Conservation (phyloP, 1,140 invertebrate genomes). For the Zaprionus africanus region DNA sequence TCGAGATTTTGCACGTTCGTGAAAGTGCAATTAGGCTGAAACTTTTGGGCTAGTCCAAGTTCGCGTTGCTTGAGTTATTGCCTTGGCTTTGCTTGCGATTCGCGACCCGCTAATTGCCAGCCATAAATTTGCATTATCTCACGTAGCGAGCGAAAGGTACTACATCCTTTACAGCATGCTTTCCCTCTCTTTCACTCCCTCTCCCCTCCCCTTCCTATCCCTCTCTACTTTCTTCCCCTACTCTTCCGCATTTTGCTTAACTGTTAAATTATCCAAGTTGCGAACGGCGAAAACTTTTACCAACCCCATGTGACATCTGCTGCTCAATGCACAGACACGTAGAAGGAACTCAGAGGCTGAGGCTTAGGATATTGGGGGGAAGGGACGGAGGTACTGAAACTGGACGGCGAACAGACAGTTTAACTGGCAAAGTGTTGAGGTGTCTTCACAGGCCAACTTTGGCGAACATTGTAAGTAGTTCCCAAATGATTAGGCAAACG, state of each 20-base stretch:
- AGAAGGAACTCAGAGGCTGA: constrained; percentile 21
- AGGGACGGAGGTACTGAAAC: background rate
- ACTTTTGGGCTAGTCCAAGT: constrained; percentile 60
- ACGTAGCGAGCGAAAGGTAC: constrained; percentile 57
- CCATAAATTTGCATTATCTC: constrained; percentile 82
- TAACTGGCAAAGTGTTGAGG: constrained; percentile 72
- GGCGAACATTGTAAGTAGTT: constrained; percentile 44
- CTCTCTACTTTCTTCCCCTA: background rate
- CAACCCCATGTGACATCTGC: constrained; percentile 67
- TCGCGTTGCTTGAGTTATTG: constrained; percentile 63
- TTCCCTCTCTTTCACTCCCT: background rate
- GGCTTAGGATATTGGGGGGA: background rate
- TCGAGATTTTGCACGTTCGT: constrained; percentile 61
- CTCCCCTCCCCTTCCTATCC: background rate
- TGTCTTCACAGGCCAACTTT: constrained; percentile 15
- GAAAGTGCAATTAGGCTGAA: constrained; percentile 70
- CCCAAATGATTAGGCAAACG: constrained; percentile 76
- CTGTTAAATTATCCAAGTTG: constrained; percentile 76
- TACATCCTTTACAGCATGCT: constrained; percentile 12
- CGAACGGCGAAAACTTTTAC: constrained; percentile 60
- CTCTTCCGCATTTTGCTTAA: constrained; percentile 25
- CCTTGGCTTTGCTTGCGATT: constrained; percentile 65
- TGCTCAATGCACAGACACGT: constrained; percentile 78
- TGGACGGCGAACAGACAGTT: constrained; percentile 50
- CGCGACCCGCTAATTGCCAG: constrained; percentile 76